Evolutionary conservation across 2,888 invertebrate species (phyloP).

Genomic region (Campoplex capitator): DNA sequence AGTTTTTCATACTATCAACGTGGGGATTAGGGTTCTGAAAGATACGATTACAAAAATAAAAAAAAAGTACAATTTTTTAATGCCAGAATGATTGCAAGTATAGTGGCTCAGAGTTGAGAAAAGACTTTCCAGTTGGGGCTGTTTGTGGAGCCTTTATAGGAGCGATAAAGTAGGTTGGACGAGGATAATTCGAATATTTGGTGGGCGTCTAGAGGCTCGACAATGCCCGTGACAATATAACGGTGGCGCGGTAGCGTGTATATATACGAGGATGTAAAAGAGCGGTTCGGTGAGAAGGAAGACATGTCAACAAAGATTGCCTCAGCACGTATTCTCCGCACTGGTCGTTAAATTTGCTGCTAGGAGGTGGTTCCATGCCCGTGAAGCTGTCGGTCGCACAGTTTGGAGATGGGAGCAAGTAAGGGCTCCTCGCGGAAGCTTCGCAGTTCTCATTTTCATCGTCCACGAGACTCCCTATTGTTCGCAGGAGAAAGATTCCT

Average conservation of each 20-base stretch:
- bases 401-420: conserved; percentile 60
- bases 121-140: background rate
- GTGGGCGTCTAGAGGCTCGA: conserved; percentile 62
- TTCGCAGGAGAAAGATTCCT: conserved; percentile 50
- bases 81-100: background rate
- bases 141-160: conserved; percentile 37
- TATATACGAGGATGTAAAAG: conserved; percentile 68
- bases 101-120: background rate
- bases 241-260: conserved; percentile 22
- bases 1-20: background rate
- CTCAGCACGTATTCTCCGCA: conserved; percentile 64
- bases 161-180: conserved; percentile 41
- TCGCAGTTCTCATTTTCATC: conserved; percentile 42
- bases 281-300: conserved; percentile 72
- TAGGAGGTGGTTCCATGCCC: conserved; percentile 34
- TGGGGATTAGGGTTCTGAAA: background rate
- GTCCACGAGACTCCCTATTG: conserved; percentile 39
- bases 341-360: conserved; percentile 78
- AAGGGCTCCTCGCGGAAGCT: conserved; percentile 40
- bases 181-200: conserved; percentile 71
- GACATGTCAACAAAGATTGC: conserved; percentile 78
- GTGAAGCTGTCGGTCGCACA: conserved; percentile 52
- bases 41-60: background rate
- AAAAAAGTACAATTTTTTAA: background rate
- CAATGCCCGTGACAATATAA: conserved; percentile 63